Evolutionary conservation across 2,113 vertebrate genomes (phyloP).

Genomic region (Podarcis muralis): DNA sequence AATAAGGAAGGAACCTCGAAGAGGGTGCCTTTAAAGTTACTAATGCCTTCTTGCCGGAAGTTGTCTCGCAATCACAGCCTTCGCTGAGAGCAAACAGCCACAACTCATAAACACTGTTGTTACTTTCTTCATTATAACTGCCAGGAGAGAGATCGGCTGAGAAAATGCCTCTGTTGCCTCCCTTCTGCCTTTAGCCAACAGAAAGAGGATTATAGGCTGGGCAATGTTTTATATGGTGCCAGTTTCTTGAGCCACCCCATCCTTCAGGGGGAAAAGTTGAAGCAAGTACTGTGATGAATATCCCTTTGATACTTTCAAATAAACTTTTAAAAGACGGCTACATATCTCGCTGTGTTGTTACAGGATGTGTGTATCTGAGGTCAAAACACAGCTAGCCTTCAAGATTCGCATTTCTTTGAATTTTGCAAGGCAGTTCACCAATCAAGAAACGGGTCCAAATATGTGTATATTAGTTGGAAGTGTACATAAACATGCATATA

Average conservation of each 20-base stretch:
- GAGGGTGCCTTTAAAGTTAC: not conserved
- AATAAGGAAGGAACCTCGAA: not conserved
- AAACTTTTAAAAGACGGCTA: not conserved
- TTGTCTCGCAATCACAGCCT: not conserved
- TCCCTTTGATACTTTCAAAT: not conserved
- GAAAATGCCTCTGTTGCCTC: constrained; percentile 5
- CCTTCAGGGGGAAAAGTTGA: not conserved
- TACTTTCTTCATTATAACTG: constrained; percentile 7
- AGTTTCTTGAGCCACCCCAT: not conserved
- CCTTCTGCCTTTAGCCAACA: constrained; percentile 4
- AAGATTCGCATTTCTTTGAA: too few species aligned
- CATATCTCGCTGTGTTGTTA: not conserved
- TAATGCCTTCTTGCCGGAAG: not conserved
- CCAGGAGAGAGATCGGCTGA: not conserved
- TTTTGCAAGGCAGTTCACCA: too few species aligned
- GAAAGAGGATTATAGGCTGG: constrained; percentile 6
- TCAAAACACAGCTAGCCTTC: too few species aligned
- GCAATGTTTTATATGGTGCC: not conserved
- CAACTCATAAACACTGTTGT: not conserved
- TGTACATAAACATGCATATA: too few species aligned
- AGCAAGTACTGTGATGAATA: not conserved
- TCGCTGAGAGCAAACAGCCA: not conserved
- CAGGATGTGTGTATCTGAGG: not conserved
- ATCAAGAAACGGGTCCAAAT: too few species aligned
- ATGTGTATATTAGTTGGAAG: too few species aligned